Evolutionary conservation across 2,797 vertebrate genomes (phyloP).

Genomic region (Arrhamphus sclerolepis): DNA sequence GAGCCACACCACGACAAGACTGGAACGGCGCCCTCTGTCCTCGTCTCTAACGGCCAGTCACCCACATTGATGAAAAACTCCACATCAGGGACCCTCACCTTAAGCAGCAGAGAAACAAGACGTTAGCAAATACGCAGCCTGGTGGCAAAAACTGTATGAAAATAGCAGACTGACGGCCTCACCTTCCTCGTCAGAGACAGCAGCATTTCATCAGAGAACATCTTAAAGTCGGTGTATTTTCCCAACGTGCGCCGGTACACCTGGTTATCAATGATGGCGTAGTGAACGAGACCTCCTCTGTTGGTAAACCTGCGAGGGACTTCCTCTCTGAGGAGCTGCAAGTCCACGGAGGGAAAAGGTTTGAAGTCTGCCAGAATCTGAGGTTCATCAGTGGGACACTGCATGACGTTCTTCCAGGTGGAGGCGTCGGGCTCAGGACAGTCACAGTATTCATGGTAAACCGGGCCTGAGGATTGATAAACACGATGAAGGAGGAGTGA

Average conservation of each 20-base stretch:
- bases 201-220: slow-evolving; percentile 95
- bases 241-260: slow-evolving; percentile 88
- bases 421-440: slow-evolving; percentile 84
- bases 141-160: background rate
- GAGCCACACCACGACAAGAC: slow-evolving; percentile 95
- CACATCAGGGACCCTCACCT: slow-evolving; percentile 89
- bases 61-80: slow-evolving; percentile 95
- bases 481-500: background rate
- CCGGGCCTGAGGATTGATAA: slow-evolving; percentile 77
- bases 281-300: slow-evolving; percentile 90
- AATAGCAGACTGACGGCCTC: background rate
- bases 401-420: slow-evolving; percentile 82
- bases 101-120: background rate
- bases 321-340: slow-evolving; percentile 84
- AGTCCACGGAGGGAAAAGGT: slow-evolving; percentile 85
- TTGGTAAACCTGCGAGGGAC: slow-evolving; percentile 85
- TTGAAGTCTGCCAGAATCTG: slow-evolving; percentile 87
- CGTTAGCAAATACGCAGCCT: background rate
- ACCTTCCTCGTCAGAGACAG: slow-evolving; percentile 92
- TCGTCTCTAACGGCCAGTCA: slow-evolving; percentile 91
- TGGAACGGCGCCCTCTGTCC: slow-evolving; percentile 80
- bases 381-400: slow-evolving; percentile 84
- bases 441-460: slow-evolving; percentile 92
- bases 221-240: slow-evolving; percentile 96
- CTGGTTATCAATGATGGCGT: slow-evolving; percentile 84